Conservation (phyloP, 2,888 invertebrate species). For the Melieria crassipennis region DNA sequence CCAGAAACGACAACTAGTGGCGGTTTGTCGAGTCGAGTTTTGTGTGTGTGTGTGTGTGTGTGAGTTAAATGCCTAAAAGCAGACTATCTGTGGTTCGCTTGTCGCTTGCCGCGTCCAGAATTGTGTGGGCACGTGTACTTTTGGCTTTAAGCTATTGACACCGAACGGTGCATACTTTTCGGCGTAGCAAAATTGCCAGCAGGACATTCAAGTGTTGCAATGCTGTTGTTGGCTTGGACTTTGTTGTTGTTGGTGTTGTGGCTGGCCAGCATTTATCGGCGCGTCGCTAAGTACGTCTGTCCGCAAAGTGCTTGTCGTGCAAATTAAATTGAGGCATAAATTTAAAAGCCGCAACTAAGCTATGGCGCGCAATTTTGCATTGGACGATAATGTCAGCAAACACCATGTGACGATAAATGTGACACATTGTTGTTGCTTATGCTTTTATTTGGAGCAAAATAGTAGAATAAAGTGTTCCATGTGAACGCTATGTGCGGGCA, state of each 20-base stretch:
- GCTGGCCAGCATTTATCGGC: conserved; percentile 8
- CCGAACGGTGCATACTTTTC: conserved; percentile 13
- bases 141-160: no score
- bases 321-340: conserved; percentile 39
- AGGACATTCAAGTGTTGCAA: no score
- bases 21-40: conserved; percentile 34
- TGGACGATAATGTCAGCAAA: no score
- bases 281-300: not conserved
- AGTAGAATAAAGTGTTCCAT: no score
- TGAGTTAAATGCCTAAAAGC: conserved; percentile 22
- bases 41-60: conserved; percentile 19
- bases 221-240: no score
- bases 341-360: conserved; percentile 5
- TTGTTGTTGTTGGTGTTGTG: not conserved
- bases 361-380: no score
- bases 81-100: not conserved
- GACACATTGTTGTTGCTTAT: no score
- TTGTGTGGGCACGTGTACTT: no score
- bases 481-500: not conserved
- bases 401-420: no score
- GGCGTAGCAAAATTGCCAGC: not conserved
- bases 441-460: no score
- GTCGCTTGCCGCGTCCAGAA: no score
- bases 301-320: conserved; percentile 12
- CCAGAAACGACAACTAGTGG: conserved; percentile 40